phyloP scores from a whole-genome alignment of 2,888 invertebrate species.

The Achlya flavicornis region DNA sequence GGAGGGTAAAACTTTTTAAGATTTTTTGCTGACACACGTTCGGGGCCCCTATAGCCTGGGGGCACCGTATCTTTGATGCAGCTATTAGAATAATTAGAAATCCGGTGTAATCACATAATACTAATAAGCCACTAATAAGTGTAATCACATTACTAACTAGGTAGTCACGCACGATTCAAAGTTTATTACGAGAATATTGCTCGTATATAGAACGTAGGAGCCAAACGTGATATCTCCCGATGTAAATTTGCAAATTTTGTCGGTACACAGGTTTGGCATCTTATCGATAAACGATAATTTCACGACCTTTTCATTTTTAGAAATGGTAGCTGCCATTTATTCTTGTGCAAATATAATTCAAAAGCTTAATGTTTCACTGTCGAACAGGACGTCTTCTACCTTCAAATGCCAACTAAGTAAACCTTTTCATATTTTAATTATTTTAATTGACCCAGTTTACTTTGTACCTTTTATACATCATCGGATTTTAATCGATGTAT shows the following conservation, averaged over 20 bases:
- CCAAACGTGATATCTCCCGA: slow-evolving; percentile 56
- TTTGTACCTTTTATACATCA: not conserved
- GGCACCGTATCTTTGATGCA: too few species aligned
- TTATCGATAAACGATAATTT: slow-evolving; percentile 37
- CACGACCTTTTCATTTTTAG: slow-evolving; percentile 27
- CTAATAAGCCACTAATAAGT: too few species aligned
- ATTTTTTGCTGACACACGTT: too few species aligned
- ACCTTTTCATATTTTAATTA: not conserved
- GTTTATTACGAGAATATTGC: slow-evolving; percentile 2
- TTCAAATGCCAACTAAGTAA: not conserved
- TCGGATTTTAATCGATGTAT: not conserved
- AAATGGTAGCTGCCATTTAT: slow-evolving; percentile 9
- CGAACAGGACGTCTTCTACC: not conserved
- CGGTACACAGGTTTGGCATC: slow-evolving; percentile 30
- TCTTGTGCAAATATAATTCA: not conserved
- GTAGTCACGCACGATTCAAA: not conserved
- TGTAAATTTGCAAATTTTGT: slow-evolving; percentile 50
- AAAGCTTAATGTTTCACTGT: not conserved
- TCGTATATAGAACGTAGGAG: slow-evolving; percentile 28
- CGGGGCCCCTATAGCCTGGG: too few species aligned
- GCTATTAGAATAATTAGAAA: too few species aligned
- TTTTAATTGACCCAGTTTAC: not conserved
- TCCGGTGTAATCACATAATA: too few species aligned
- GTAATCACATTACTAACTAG: too few species aligned
- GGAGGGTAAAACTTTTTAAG: too few species aligned